Percentiles rank a stretch among this genome's conserved stretches.
These are phyloP conservation scores for Romanogobio albipinnatus DNA, from an alignment of 2,113 vertebrate genomes.

Conservation along the genomic window DNA sequence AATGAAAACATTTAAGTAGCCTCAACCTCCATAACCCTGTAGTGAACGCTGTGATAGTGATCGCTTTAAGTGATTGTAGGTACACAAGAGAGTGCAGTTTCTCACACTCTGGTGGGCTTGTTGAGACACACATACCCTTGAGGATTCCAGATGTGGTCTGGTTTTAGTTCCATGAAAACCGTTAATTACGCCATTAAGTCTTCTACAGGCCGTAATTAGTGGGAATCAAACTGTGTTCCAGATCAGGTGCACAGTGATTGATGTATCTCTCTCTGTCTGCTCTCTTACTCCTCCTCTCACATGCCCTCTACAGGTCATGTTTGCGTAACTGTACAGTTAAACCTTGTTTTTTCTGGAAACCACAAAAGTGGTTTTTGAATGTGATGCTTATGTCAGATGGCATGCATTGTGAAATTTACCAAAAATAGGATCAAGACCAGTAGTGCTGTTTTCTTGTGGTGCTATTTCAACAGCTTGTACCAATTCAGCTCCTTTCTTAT, in stretches of 20 bases:
- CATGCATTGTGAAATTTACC: constrained; percentile 49
- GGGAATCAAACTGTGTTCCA: constrained; percentile 62
- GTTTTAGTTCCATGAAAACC: constrained; percentile 68
- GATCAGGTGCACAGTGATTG: constrained; percentile 61
- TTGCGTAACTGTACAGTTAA: background rate
- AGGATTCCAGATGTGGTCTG: constrained; percentile 75
- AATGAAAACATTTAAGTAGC: background rate
- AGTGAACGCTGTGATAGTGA: background rate
- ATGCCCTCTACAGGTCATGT: constrained; percentile 15
- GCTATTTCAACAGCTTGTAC: constrained; percentile 76
- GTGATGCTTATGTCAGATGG: background rate
- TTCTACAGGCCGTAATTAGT: constrained; percentile 71
- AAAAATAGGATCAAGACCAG: constrained; percentile 50
- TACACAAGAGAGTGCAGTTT: constrained; percentile 57
- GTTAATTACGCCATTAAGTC: constrained; percentile 76
- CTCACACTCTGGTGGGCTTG: constrained; percentile 74
- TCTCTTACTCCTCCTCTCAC: constrained; percentile 37
- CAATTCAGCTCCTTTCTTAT: constrained; percentile 66
- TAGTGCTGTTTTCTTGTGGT: constrained; percentile 61
- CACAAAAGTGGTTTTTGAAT: background rate
- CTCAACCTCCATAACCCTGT: background rate
- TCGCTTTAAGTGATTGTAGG: background rate
- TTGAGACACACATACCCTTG: constrained; percentile 68
- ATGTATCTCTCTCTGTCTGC: constrained; percentile 62
- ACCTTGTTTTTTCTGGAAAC: background rate